phyloP scores from a whole-genome alignment of 2,888 invertebrate genomes.

The Danaus chrysippus region DNA sequence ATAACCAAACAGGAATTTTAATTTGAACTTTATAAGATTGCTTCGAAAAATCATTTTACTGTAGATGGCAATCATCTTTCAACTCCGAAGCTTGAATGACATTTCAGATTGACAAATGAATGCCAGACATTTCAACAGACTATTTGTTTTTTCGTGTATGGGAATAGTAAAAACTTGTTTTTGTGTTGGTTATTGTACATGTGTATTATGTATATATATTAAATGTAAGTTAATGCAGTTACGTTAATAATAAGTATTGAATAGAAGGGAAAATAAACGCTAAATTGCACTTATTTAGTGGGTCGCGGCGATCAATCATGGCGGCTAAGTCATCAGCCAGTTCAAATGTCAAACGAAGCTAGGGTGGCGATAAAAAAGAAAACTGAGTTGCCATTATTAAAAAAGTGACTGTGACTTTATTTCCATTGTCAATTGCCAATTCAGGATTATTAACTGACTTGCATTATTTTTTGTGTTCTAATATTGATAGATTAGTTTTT shows the following conservation, averaged over 20 bases:
- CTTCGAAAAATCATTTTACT: conserved; percentile 43
- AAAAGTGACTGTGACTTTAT: conserved; percentile 79
- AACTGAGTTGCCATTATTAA: conserved; percentile 76
- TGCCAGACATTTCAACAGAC: conserved; percentile 67
- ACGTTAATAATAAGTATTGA: conserved; percentile 60
- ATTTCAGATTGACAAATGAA: conserved; percentile 71
- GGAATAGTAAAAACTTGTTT: conserved; percentile 48
- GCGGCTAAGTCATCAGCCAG: conserved; percentile 74
- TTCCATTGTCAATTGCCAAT: conserved; percentile 78
- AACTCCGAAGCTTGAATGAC: conserved; percentile 62
- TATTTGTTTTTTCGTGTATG: conserved; percentile 76
- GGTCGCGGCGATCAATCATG: conserved; percentile 75
- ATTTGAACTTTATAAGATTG: conserved; percentile 48
- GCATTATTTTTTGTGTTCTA: conserved; percentile 78
- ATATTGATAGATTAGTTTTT: conserved; percentile 78
- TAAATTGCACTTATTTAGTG: conserved; percentile 78
- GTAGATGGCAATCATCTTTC: conserved; percentile 31
- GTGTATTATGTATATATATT: neutral
- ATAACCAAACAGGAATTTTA: conserved; percentile 32
- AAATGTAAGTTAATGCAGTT: conserved; percentile 23
- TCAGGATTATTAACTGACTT: conserved; percentile 79
- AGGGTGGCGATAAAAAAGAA: conserved; percentile 77
- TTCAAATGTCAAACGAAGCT: conserved; percentile 78
- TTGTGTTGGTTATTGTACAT: conserved; percentile 37
- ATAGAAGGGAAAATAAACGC: conserved; percentile 69